A percentile compares a stretch with the other conserved stretches of the same genome.
Evolutionary conservation across 2,888 invertebrate genomes (phyloP).

Genomic region (Carcina quercana): DNA sequence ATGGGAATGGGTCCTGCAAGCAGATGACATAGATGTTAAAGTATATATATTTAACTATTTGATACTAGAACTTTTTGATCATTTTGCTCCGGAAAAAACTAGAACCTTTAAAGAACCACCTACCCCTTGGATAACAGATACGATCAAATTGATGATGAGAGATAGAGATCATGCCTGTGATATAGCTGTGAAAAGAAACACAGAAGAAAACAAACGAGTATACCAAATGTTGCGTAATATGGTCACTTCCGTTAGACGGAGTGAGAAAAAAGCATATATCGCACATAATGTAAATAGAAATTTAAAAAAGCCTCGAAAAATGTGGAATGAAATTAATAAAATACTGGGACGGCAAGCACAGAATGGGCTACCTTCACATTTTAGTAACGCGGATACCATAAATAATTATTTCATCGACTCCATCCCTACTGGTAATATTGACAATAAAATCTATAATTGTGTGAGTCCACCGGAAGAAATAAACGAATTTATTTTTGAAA

Average conservation of each 20-base stretch:
- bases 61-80: constrained; percentile 4
- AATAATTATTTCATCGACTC: neutral
- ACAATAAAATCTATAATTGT: no score
- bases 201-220: neutral
- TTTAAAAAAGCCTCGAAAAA: neutral
- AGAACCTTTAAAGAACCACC: constrained; percentile 1
- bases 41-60: constrained; percentile 1
- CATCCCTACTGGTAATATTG: neutral
- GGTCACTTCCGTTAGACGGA: neutral
- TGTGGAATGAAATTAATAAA: constrained; percentile 5
- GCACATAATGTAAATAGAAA: neutral
- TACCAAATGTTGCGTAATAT: neutral
- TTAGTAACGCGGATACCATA: neutral
- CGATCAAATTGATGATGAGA: neutral
- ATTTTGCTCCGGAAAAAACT: constrained; percentile 2
- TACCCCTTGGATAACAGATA: constrained; percentile 6
- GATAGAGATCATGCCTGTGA: constrained; percentile 2
- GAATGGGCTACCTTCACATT: neutral
- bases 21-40: neutral
- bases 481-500: no score
- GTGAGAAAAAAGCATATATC: constrained; percentile 2
- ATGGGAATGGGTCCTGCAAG: neutral
- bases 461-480: no score
- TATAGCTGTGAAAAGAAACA: neutral
- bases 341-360: neutral